Evolutionary conservation across 2,888 invertebrate species (phyloP).

Genomic region (Plagodis dolabraria): DNA sequence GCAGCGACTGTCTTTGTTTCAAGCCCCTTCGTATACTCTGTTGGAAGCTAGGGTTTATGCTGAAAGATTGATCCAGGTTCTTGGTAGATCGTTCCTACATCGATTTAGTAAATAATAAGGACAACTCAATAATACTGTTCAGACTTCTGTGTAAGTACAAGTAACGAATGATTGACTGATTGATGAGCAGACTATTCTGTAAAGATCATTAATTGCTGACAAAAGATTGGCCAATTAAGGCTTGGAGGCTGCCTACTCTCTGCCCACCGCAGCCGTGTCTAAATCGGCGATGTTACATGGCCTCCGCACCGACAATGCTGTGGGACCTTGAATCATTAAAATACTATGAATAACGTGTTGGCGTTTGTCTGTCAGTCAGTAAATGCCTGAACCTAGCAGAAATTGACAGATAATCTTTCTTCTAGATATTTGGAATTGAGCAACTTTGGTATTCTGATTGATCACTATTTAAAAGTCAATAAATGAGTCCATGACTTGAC

Average conservation of each 20-base stretch:
- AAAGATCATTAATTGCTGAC: slow-evolving; percentile 31
- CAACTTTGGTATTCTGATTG: too few species aligned
- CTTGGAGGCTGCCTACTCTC: slow-evolving; percentile 32
- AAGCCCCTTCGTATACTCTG: background rate
- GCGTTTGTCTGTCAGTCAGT: slow-evolving; percentile 20
- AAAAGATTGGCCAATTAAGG: slow-evolving; percentile 33
- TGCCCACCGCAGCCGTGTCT: slow-evolving; percentile 36
- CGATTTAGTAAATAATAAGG: background rate
- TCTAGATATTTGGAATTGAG: too few species aligned
- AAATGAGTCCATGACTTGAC: too few species aligned
- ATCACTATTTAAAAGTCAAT: too few species aligned
- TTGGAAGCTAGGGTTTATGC: slow-evolving; percentile 1
- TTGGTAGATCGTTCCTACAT: slow-evolving; percentile 6
- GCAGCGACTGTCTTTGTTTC: slow-evolving; percentile 9
- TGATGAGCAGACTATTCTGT: slow-evolving; percentile 19
- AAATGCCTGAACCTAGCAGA: background rate
- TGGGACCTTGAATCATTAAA: slow-evolving; percentile 44
- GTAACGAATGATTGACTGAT: slow-evolving; percentile 17
- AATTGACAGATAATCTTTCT: too few species aligned
- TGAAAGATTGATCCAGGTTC: too few species aligned
- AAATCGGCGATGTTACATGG: slow-evolving; percentile 39
- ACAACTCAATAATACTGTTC: slow-evolving; percentile 14
- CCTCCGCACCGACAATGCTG: slow-evolving; percentile 42
- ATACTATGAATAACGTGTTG: slow-evolving; percentile 22
- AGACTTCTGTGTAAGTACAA: slow-evolving; percentile 5